A percentile compares a stretch with the other conserved stretches of the same genome.
phyloP scores from a whole-genome alignment of 2,113 vertebrate genomes.

The Gymnocephalus cernua region DNA sequence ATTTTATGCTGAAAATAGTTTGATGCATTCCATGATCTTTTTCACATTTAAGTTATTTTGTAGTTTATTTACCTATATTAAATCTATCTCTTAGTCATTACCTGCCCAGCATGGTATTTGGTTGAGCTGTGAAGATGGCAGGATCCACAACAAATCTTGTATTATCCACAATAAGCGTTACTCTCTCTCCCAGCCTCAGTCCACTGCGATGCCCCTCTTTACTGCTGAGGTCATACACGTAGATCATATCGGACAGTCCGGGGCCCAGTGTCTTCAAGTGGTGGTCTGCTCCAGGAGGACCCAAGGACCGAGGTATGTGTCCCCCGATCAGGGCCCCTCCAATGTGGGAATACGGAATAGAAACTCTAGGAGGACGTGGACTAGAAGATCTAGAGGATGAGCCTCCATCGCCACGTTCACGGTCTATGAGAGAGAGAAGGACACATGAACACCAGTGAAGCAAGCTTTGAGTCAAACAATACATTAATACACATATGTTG shows the following conservation, averaged over 20 bases:
- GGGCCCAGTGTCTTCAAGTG: conserved; percentile 80
- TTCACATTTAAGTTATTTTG: background rate
- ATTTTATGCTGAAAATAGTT: background rate
- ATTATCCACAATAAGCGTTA: conserved; percentile 97
- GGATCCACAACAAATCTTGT: conserved; percentile 98
- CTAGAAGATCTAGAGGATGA: conserved; percentile 86
- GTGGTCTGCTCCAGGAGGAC: conserved; percentile 86
- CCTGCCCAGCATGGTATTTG: conserved; percentile 99
- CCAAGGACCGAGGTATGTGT: conserved; percentile 54
- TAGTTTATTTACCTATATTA: background rate
- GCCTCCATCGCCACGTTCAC: conserved; percentile 91
- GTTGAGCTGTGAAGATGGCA: conserved; percentile 96
- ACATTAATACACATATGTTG: too few species aligned
- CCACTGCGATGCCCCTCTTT: conserved; percentile 91
- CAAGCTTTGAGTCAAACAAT: background rate
- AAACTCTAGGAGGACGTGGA: conserved; percentile 70
- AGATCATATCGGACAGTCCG: conserved; percentile 89
- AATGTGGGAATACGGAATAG: conserved; percentile 58
- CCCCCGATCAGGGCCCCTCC: conserved; percentile 51
- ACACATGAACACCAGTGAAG: background rate
- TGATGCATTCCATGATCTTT: background rate
- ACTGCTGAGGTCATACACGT: conserved; percentile 89
- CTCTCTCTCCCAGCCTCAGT: conserved; percentile 89
- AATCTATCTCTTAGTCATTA: conserved; percentile 57
- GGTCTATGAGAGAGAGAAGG: conserved; percentile 81